phyloP scores from a whole-genome alignment of 2,797 vertebrate species.

The Poeciliopsis presidionis region DNA sequence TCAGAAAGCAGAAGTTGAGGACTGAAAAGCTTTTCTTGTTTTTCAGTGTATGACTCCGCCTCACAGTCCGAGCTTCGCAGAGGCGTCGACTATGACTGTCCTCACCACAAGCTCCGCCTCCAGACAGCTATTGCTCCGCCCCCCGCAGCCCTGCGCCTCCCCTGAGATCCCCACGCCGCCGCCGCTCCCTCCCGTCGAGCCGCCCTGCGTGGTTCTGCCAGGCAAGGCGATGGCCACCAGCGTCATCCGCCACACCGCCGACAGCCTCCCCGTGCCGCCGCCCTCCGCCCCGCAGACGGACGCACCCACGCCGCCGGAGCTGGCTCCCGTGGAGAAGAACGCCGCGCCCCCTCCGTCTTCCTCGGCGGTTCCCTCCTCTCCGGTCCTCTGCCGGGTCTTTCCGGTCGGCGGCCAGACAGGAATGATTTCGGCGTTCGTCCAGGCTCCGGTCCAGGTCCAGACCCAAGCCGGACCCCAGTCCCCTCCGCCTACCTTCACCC shows the following conservation, averaged over 20 bases:
- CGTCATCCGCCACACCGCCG: conserved; percentile 89
- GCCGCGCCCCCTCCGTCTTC: conserved; percentile 54
- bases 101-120: conserved; percentile 32
- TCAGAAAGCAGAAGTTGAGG: neutral
- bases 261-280: conserved; percentile 64
- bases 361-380: conserved; percentile 72
- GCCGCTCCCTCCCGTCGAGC: conserved; percentile 45
- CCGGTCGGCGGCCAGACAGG: conserved; percentile 83
- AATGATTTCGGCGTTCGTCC: conserved; percentile 88
- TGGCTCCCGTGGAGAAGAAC: conserved; percentile 39
- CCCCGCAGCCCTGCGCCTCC: conserved; percentile 13
- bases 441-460: conserved; percentile 80
- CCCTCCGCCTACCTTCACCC: conserved; percentile 67
- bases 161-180: conserved; percentile 52
- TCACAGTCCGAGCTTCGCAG: conserved; percentile 82
- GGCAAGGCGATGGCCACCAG: conserved; percentile 87
- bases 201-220: conserved; percentile 36
- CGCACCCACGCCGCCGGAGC: neutral
- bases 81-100: conserved; percentile 23
- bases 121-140: conserved; percentile 39
- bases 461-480: conserved; percentile 73
- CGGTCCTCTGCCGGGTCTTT: conserved; percentile 91
- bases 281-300: conserved; percentile 34
- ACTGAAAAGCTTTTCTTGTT: neutral
- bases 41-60: conserved; percentile 96